Evolutionary conservation across 2,888 invertebrate genomes (phyloP), one percentile per base, ranked within the genome.

Genomic region (Brenthis ino): DNA sequence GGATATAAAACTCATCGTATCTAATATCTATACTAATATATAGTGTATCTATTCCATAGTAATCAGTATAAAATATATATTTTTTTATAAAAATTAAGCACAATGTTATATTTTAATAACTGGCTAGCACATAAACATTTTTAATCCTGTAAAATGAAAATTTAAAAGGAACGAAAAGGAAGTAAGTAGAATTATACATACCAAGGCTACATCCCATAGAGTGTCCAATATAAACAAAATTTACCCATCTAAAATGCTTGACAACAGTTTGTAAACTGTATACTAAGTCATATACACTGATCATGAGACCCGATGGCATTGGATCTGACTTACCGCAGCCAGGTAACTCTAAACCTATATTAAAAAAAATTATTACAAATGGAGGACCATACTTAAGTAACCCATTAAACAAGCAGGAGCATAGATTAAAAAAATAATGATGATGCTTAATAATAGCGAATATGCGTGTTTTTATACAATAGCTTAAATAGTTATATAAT

Each of bases 241-340:
- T 77, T 0, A 84, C 73, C 90, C 93, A 91, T 5, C 90, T 71
- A 68, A 91, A 93, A 72, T 93, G 91, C 1, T 80, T 81, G 0
- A 81, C 86, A 0, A 91, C 85, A 0, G 82, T 79, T n/a, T 86
- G 82, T 0, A 93, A 37, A 0, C 85, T 74, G 60, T 92, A 85
- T 11, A 93, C 77, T 72, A 92, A 80, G 73, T 94, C 93, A 16
- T 87, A 81, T 0, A 84, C 71, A 55, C 85, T 84, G 51, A 94
- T 70, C 79, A 87, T 86, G 47, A 89, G 73, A 0, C 93, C 93
- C 0, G 84, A 81, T 0, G 94, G 94, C 55, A 93, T 90, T 24
- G 91, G 92, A 67, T 94, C 93, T 0, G 95, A 95, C 54, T 82
- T 89, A 0, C 95, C 95, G 72, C 93, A 94, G 0, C 96, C 94